Evolutionary conservation across 35 echinoderm and acorn worm genomes (phyloP).

Genomic region (Anneissia japonica): DNA sequence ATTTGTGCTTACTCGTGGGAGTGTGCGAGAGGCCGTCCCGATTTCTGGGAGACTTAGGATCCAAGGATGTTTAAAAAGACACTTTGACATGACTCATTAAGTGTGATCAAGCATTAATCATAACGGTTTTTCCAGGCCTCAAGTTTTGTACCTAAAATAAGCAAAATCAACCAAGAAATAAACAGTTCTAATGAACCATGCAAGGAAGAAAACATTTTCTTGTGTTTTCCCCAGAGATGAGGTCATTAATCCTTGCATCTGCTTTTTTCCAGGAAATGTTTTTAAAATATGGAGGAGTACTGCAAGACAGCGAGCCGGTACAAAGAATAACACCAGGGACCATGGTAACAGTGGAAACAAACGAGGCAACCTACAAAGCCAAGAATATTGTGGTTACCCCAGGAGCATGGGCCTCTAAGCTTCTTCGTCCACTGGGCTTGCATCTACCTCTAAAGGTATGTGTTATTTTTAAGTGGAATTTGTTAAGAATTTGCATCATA

Average conservation of each 20-base stretch:
- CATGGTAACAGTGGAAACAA: slow-evolving; percentile 60
- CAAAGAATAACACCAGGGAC: slow-evolving; percentile 60
- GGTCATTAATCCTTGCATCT: background rate
- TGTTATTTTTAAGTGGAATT: no score
- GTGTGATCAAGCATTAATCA: background rate
- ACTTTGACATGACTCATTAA: background rate
- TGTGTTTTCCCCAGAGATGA: background rate
- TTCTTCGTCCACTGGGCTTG: slow-evolving; percentile 65
- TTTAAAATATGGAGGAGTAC: slow-evolving; percentile 45
- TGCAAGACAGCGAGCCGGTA: slow-evolving; percentile 72
- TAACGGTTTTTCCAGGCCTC: background rate
- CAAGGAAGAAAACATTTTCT: background rate
- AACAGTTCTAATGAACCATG: background rate
- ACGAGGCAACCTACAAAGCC: slow-evolving; percentile 43
- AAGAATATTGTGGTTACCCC: slow-evolving; percentile 72
- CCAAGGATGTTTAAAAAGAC: background rate
- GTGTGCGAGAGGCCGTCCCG: no score
- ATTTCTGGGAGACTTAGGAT: no score
- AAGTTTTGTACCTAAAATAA: background rate
- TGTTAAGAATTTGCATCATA: no score
- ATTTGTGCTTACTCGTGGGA: no score
- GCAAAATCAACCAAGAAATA: background rate
- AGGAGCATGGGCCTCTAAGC: slow-evolving; percentile 70
- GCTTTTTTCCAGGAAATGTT: slow-evolving; percentile 44
- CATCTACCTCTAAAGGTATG: slow-evolving; percentile 66